phyloP scores from a whole-genome alignment of 2,888 invertebrate species.

The Yponomeuta sedellus region DNA sequence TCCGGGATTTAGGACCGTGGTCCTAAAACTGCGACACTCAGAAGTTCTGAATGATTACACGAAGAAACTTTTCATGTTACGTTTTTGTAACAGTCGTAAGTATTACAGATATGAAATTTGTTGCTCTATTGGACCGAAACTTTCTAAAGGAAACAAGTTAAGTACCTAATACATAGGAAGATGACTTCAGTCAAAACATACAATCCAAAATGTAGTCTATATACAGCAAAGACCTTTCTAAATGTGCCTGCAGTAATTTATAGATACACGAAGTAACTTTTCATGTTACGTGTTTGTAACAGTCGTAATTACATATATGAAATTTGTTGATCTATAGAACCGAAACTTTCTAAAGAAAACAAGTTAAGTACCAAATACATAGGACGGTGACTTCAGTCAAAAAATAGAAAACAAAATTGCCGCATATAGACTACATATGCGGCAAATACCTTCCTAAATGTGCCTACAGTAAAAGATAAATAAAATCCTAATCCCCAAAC shows the following conservation, averaged over 20 bases:
- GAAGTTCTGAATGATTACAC: not conserved
- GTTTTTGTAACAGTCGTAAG: conserved; percentile 2
- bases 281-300: conserved; percentile 1
- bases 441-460: no score
- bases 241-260: no score
- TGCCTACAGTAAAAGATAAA: no score
- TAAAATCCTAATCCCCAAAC: not conserved
- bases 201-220: no score
- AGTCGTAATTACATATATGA: conserved; percentile 1
- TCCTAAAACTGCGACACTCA: not conserved
- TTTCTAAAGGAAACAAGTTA: not conserved
- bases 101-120: conserved; percentile 4
- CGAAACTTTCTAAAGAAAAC: not conserved
- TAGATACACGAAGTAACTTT: not conserved
- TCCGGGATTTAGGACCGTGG: not conserved
- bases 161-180: no score
- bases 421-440: no score
- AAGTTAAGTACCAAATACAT: no score
- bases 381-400: no score
- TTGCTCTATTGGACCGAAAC: not conserved
- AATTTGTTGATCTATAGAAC: not conserved
- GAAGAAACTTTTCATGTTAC: not conserved
- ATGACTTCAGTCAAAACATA: no score
- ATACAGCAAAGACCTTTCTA: no score
- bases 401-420: no score